Conservation (phyloP, 2,113 vertebrate species). For the Percina caprodes region DNA sequence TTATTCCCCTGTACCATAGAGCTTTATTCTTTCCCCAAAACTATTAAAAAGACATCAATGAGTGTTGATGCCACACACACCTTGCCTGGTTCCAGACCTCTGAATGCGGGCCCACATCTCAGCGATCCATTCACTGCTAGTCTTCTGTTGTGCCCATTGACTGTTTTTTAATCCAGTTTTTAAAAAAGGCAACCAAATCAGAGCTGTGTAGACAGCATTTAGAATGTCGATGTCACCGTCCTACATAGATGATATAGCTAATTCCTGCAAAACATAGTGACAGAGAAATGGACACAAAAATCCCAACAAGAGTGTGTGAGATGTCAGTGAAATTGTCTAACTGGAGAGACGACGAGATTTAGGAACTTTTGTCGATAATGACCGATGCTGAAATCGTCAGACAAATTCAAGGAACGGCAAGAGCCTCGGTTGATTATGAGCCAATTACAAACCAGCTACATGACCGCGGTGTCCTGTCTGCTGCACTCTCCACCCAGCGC, state of each 20-base stretch:
- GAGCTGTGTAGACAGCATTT: neutral
- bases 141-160: neutral
- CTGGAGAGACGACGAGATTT: no score
- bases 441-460: no score
- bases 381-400: no score
- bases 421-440: no score
- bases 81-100: neutral
- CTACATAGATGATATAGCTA: neutral
- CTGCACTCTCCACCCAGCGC: no score
- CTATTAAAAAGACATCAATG: slow-evolving; percentile 3
- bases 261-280: neutral
- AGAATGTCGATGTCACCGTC: neutral
- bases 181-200: neutral
- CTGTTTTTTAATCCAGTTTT: neutral
- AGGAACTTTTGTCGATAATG: no score
- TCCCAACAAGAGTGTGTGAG: neutral
- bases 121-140: no score
- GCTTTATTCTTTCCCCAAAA: neutral
- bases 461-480: no score
- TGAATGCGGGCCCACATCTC: neutral
- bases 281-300: neutral
- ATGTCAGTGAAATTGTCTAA: no score
- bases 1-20: neutral
- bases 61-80: neutral
- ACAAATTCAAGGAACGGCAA: no score